Base-by-base conservation (phyloP, 2,888 invertebrate species). In the Nowickia ferox region DNA sequence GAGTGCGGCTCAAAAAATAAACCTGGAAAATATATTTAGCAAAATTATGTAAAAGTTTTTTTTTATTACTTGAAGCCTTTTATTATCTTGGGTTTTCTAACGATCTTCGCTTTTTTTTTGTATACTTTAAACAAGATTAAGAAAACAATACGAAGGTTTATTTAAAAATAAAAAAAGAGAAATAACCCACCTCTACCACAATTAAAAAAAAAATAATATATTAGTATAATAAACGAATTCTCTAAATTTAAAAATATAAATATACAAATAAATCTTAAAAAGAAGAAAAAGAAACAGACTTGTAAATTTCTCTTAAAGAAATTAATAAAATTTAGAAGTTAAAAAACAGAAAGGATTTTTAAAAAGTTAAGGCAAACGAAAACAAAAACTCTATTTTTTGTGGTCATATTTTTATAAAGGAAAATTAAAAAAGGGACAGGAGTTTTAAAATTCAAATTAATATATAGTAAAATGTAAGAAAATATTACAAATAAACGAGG, bases 111-210 rank as follows among this genome's bases (percentile, higher is more conserved):
- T 88, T 87, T 82, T 74, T 30, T 55, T 57, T 22, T 42, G 9
- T n/a, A 59, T n/a, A 68, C 1, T 44, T 72, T 59, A 53, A 69
- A 13, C 42, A 46, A 1, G 10, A 53, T 38, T 48, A 65, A 48
- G 44, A 65, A 80, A 48, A 57, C 19, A 84, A 89, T 87, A 90
- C 55, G 17, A 82, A 61, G 63, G 68, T 68, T 75, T 65, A 61
- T 68, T 40, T 48, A 57, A 83, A 77, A 74, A 71, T 42, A 84
- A 30, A 30, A n/a, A 30, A 88, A 91, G 91, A 90, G 90, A 90
- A 90, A 90, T 90, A 90, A 90, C 90, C 90, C 90, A 90, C 90
- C 90, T 90, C 90, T 90, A 90, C 88, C 89, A 88, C 89, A 88
- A 90, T 75, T 87, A 87, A 89, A 87, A 76, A 61, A 87, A 87